Base-by-base conservation (phyloP, 2,888 invertebrate species). In the Acanthacorydalis orientalis region DNA sequence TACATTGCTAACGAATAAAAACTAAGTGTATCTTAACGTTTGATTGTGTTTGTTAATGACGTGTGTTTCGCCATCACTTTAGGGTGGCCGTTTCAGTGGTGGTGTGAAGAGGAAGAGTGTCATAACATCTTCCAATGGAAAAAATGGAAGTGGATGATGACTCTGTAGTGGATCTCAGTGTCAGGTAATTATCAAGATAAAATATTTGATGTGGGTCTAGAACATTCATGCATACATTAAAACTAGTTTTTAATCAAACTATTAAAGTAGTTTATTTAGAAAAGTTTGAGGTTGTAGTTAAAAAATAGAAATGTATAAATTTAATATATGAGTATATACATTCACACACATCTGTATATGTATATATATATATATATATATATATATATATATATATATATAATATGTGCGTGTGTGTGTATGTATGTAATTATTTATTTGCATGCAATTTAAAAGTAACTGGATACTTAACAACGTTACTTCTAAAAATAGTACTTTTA, bases 121-220 rank as follows among this genome's bases (percentile, higher is more conserved):
- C n/a, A 16, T 10, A 42, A 23, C 31, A 12, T 34, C 33, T 56
- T 33, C 14, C 23, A 34, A 69, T 69, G 74, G 74, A 75, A 63
- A 80, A 78, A 72, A 89, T 89, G 88, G 88, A 89, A 68, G 79
- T 86, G 64, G 46, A 46, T 42, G 87, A 88, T 70, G 87, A 89
- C 65, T 77, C 80, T 61, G 88, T 88, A 55, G 88, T 90, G 59
- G 89, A 90, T 74, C 75, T 90, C 59, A 89, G 88, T 68, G 77
- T 88, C 62, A 78, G 83, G 84, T 85, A 70, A 73, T 66, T 58
- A 49, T 43, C 12, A 16, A 10, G 23, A 23, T 23, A 23, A 23
- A 23, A 23, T 23, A 23, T 23, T 23, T 23, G 23, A 23, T 23
- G 23, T 23, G 23, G 23, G 23, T 23, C 23, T 23, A 2, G 23